These are phyloP conservation scores for Harpalus rufipes DNA, from an alignment of 2,888 invertebrate genomes.

Conservation along the genomic window DNA sequence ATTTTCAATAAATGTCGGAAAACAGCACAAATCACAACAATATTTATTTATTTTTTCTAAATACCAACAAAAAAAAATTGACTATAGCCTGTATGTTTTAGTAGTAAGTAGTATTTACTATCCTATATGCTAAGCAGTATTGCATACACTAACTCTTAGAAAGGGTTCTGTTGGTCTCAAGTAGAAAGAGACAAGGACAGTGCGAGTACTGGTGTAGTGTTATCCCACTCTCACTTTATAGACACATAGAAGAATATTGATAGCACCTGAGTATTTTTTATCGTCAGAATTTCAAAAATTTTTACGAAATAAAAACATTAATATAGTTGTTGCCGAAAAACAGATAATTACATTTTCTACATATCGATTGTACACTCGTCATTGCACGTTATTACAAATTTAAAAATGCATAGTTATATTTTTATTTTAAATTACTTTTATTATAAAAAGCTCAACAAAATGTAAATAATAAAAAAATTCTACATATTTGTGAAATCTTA, in stretches of 20 bases:
- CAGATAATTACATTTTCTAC: neutral
- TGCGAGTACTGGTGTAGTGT: constrained; percentile 16
- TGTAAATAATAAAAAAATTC: too few species aligned
- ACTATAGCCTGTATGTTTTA: neutral
- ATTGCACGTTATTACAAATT: neutral
- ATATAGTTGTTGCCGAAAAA: neutral
- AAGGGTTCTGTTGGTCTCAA: constrained; percentile 35
- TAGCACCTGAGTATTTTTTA: constrained; percentile 2
- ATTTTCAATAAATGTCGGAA: neutral
- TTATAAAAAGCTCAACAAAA: too few species aligned
- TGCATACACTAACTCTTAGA: constrained; percentile 43
- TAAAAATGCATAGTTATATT: neutral
- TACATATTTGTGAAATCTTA: too few species aligned
- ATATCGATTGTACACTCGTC: too few species aligned
- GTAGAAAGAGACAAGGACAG: constrained; percentile 49
- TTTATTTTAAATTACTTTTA: neutral
- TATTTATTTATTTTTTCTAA: neutral
- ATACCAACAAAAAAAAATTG: neutral
- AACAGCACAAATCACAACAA: neutral
- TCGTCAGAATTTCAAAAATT: neutral
- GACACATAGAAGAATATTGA: constrained; percentile 18
- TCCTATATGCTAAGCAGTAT: constrained; percentile 59
- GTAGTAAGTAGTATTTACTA: constrained; percentile 10
- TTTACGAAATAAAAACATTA: neutral
- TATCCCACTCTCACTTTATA: constrained; percentile 24